Base-by-base conservation (phyloP, 2,888 invertebrate genomes). In the Cylloceria caligata region DNA sequence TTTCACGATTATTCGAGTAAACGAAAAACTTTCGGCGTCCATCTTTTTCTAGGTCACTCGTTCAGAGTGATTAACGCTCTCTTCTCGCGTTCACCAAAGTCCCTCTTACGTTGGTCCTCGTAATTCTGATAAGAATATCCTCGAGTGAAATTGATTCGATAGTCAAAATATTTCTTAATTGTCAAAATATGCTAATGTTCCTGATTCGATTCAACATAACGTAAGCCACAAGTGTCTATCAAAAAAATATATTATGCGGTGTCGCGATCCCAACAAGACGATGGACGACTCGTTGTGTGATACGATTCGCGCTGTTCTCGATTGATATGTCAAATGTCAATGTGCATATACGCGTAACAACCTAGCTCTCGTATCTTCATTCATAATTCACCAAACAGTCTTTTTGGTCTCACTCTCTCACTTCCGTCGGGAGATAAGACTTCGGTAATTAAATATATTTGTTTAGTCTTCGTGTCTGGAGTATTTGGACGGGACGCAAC, bases 391-490 rank as follows among this genome's bases (percentile, higher is more conserved):
- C 9, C 24, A 45, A 16, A 57, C 57, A 30, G 0, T 3, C 1
- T 57, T 49, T 69, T 42, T 69, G 13, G n/a, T 55, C 9, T 47
- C 47, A 34, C 34, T 21, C n/a, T 39, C 34, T 39, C 49, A 55
- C 52, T 80, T 69, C 64, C 73, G 65, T 64, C 68, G 42, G 27
- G 65, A 68, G 71, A 80, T 75, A 75, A 71, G 42, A 1, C 39
- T 11, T 47, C 55, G 71, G 65, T 57, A 60, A 72, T 71, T 57
- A 52, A 65, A 57, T 60, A 34, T 57, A 47, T 49, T 69, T 72
- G 76, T 72, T 80, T 72, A 76, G 80, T 67, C 76, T 80, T 47
- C 27, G 80, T 73, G 72, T 72, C 57, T 49, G 30, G 19, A 16
- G 49, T 60, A 2, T 62, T 2, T 47, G 45, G 13, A 2, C 13